Percentiles rank a stretch among this genome's conserved stretches.
These are phyloP conservation scores for Podocnemis expansa DNA, from an alignment of 2,113 vertebrate species.

Conservation along the genomic window DNA sequence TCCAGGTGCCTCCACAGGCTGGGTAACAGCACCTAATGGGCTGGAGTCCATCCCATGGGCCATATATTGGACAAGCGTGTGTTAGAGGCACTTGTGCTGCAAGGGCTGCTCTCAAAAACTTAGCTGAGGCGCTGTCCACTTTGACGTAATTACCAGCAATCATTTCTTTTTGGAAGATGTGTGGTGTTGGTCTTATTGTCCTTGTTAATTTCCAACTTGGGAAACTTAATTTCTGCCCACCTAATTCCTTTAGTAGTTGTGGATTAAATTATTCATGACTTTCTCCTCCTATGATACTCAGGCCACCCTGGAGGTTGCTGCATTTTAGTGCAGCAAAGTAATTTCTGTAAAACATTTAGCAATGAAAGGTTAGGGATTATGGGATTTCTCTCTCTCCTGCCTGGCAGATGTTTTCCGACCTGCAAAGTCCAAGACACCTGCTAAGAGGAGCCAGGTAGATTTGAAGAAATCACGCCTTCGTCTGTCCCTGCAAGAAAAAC, in stretches of 20 bases:
- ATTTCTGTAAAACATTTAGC: fast-evolving
- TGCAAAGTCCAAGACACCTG: constrained; percentile 73
- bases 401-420: constrained; percentile 75
- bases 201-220: background rate
- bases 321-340: fast-evolving
- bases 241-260: background rate
- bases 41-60: too few relatives aligned
- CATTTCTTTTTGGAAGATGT: background rate
- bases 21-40: too few relatives aligned
- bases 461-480: constrained; percentile 91
- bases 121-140: fast-evolving
- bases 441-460: constrained; percentile 82
- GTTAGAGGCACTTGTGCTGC: background rate
- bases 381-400: constrained; percentile 44
- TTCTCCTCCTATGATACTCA: background rate
- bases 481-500: constrained; percentile 93
- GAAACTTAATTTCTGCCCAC: background rate
- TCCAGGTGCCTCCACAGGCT: too few relatives aligned
- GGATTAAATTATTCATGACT: background rate
- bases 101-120: background rate
- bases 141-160: background rate
- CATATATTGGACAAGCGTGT: too few relatives aligned
- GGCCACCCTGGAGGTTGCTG: too few relatives aligned
- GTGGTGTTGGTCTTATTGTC: background rate
- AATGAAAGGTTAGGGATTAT: background rate